A percentile compares a stretch with the other conserved stretches of the same genome.
Conservation (phyloP, 2,113 vertebrate genomes). For the Sander lucioperca region DNA sequence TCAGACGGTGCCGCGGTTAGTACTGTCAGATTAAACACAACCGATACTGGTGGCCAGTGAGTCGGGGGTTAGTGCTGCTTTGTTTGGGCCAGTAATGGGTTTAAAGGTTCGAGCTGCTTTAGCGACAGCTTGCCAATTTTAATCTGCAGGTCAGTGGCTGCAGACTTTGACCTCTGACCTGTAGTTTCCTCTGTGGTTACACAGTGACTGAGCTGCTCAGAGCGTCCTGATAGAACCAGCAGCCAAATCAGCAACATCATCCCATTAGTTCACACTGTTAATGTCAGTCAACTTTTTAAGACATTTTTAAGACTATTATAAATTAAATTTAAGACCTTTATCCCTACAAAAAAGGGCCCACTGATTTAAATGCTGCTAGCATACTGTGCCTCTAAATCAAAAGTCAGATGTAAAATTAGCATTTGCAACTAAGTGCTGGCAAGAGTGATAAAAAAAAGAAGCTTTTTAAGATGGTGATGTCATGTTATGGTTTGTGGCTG, state of each 20-base stretch:
- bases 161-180: constrained; percentile 41
- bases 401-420: constrained; percentile 68
- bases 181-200: neutral
- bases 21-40: constrained; percentile 33
- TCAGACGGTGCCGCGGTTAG: constrained; percentile 49
- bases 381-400: constrained; percentile 63
- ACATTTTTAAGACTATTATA: too few relatives aligned
- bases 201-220: constrained; percentile 15
- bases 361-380: constrained; percentile 49
- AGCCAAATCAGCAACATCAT: neutral
- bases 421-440: constrained; percentile 37
- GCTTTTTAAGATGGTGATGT: constrained; percentile 63
- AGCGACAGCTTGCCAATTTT: constrained; percentile 23
- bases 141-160: constrained; percentile 13
- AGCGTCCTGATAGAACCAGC: neutral
- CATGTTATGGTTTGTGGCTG: constrained; percentile 64
- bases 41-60: constrained; percentile 22
- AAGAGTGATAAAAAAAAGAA: constrained; percentile 5
- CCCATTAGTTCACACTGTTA: neutral
- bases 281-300: too few relatives aligned
- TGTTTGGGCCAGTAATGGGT: constrained; percentile 7
- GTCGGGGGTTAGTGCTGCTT: constrained; percentile 24
- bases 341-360: neutral
- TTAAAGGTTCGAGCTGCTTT: constrained; percentile 19
- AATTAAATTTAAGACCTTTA: too few relatives aligned